phyloP scores from a whole-genome alignment of 1,140 invertebrate species.

The Elysia chlorotica region DNA sequence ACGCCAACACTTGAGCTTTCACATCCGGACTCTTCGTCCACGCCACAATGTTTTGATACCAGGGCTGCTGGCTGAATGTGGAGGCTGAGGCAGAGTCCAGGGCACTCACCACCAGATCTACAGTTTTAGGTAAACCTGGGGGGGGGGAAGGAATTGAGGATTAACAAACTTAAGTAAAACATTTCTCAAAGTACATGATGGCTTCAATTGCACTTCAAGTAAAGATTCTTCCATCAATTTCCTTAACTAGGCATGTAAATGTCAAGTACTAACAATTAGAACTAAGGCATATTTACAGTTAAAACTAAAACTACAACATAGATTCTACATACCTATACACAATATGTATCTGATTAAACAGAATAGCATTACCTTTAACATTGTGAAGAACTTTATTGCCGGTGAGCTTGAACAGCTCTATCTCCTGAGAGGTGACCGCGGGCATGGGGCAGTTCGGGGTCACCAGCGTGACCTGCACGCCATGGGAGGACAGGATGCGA shows the following conservation, averaged over 20 bases:
- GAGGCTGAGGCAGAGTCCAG: conserved; percentile 65
- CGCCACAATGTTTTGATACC: conserved; percentile 63
- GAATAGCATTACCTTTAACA: conserved; percentile 64
- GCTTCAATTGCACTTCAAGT: no score
- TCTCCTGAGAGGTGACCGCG: conserved; percentile 64
- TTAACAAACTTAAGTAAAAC: no score
- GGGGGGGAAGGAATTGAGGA: conserved; percentile 25
- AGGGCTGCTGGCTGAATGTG: conserved; percentile 39
- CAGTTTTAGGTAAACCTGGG: conserved; percentile 66
- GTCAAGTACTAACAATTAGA: no score
- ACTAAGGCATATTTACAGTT: no score
- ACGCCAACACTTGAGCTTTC: conserved; percentile 77
- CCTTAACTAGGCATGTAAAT: no score
- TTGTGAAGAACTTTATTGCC: conserved; percentile 63
- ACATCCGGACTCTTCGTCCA: conserved; percentile 72
- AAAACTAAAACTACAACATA: not conserved
- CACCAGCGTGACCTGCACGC: conserved; percentile 75
- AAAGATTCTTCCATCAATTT: no score
- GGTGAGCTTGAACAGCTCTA: conserved; percentile 71
- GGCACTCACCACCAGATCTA: conserved; percentile 74
- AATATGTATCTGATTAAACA: not conserved
- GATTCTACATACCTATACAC: not conserved
- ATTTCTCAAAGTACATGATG: no score
- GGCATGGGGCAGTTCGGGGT: conserved; percentile 63
- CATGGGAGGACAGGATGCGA: conserved; percentile 81